Percentiles rank a stretch among this genome's conserved stretches.
Conservation (phyloP, 1,140 invertebrate genomes). For the Cryptotermes secundus region DNA sequence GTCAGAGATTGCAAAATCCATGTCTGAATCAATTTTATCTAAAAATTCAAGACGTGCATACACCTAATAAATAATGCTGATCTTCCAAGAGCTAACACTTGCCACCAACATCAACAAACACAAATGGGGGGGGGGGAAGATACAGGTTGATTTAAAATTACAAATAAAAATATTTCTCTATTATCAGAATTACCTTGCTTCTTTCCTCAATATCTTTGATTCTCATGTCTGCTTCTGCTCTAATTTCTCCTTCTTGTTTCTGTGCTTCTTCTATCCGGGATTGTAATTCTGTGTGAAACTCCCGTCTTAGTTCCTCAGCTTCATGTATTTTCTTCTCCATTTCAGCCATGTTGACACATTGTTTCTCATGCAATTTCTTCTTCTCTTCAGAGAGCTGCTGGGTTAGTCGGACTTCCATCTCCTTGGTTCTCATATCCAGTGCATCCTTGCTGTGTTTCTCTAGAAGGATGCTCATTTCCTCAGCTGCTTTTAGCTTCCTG, state of each 20-base stretch:
- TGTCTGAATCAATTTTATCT: too few relatives aligned
- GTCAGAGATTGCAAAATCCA: too few relatives aligned
- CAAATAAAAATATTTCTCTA: too few relatives aligned
- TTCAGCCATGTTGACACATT: conserved; percentile 40
- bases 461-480: too few relatives aligned
- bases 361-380: conserved; percentile 36
- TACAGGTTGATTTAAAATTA: too few relatives aligned
- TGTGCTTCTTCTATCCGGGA: conserved; percentile 51
- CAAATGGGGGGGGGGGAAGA: too few relatives aligned
- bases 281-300: conserved; percentile 43
- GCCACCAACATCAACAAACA: too few relatives aligned
- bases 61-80: too few relatives aligned
- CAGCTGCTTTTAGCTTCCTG: neutral
- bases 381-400: conserved; percentile 39
- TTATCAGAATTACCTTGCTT: neutral
- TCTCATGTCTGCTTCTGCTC: conserved; percentile 37
- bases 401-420: conserved; percentile 28
- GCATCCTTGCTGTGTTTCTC: too few relatives aligned
- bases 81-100: too few relatives aligned
- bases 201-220: neutral
- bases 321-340: conserved; percentile 41
- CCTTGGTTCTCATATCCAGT: neutral
- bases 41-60: too few relatives aligned
- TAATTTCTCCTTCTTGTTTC: conserved; percentile 57
- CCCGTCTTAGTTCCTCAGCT: conserved; percentile 40